Evolutionary conservation across 2,113 vertebrate genomes (phyloP), one percentile per base, ranked within the genome.

Genomic region (Hippocampus guttulatus): DNA sequence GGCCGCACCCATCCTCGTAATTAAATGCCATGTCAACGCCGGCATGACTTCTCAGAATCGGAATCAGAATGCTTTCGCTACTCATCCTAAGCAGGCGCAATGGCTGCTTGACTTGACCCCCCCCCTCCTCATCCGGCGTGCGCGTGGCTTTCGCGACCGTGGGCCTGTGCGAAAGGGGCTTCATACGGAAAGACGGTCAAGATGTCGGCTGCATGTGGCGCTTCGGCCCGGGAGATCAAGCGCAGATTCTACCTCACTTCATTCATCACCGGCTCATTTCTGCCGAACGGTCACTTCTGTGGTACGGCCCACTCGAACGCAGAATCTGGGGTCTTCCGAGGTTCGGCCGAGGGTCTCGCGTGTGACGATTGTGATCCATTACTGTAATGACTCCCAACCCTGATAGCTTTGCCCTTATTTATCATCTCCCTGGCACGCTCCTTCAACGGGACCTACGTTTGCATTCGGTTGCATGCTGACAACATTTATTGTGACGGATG

Each of bases 391-490:
- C 67, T 79, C 73, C 27, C 49, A 68, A 40, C 57, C 40, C 61
- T 77, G 55, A 57, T 76, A 51, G 57, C 20, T 79, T 73, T 70
- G 67, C 70, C 66, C 64, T 66, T 80, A 55, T 75, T 71, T 61
- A 70, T 68, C 62, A 75, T 57, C 20, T 71, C 78, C 78, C 80
- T 76, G 71, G 47, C 47, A 73, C 78, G 66, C n/a, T 47, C 47
- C 74, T 55, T 58, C 25, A 78, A 72, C 63, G 63, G 57, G 64
- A 77, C 47, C 57, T 23, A 64, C 69, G 40, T 67, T 68, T 64
- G 58, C 27, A 11, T 74, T 76, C 75, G 73, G 80, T 73, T 88
- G 88, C 90, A 91, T 89, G 86, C 91, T 90, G 90, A 90, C 89
- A 85, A 77, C 80, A 62, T 80, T 62, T 76, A 80, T 73, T 75